Conservation (phyloP, 2,888 invertebrate genomes). For the Parnassius smintheus region DNA sequence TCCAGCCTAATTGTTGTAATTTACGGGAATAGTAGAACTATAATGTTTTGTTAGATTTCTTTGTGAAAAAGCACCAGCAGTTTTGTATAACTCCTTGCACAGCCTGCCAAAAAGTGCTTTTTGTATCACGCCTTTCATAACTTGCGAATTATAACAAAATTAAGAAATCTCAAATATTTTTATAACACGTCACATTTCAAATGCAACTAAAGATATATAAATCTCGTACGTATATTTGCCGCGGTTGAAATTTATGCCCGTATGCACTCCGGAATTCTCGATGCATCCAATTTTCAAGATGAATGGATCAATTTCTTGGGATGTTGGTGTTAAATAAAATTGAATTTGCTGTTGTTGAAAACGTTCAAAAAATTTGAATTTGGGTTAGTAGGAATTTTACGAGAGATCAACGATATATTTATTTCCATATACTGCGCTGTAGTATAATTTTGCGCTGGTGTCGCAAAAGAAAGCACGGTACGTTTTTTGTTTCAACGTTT, state of each 20-base stretch:
- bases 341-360: conserved; percentile 25
- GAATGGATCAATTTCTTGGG: conserved; percentile 37
- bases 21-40: no score
- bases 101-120: no score
- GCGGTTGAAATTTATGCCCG: conserved; percentile 31
- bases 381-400: background rate
- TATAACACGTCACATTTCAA: background rate
- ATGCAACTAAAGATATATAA: conserved; percentile 27
- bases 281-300: conserved; percentile 37
- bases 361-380: conserved; percentile 20
- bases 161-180: background rate
- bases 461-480: no score
- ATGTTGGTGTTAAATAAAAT: conserved; percentile 34
- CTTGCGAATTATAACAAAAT: no score
- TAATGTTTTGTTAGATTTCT: no score
- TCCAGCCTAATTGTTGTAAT: no score
- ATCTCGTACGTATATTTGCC: conserved; percentile 26
- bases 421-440: background rate
- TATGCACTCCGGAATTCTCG: conserved; percentile 33
- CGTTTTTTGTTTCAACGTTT: no score
- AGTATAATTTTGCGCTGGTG: no score
- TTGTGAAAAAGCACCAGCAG: no score
- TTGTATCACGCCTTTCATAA: no score
- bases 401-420: background rate
- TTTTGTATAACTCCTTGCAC: no score